Evolutionary conservation across 2,797 vertebrate species (phyloP), one percentile per base, ranked within the genome.

Genomic region (Micromesistius poutassou): DNA sequence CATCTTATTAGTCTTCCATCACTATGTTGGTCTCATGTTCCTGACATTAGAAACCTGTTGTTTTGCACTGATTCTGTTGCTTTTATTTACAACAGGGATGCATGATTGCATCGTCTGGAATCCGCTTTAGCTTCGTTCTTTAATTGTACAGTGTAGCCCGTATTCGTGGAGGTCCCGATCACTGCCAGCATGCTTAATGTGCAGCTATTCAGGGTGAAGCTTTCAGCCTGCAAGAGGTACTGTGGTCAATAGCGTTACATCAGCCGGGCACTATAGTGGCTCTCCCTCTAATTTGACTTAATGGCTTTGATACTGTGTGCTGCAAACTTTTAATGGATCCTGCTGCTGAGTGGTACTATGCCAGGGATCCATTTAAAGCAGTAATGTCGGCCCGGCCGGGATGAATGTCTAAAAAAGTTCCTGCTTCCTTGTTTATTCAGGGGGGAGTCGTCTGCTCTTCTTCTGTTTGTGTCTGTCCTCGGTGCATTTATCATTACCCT

Each of bases 221-320:
- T 9, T 80, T 50, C 62, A 85, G 79, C 74, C 72, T 71, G 19
- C 75, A 76, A 73, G 76, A 77, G 78, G 81, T 80, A 73, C 77
- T 78, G 10, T 76, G 82, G 81, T 89, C 84, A 87, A 82, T 87
- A 85, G 68, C 81, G 77, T 84, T 78, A 77, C 76, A 79, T 82
- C 80, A 82, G 86, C 74, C 70, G 38, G 70, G 78, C 73, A 78
- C 77, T 76, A 30, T 80, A 82, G 83, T 78, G 28, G 74, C 79
- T 85, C 68, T 71, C 68, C 30, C 78, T 87, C 79, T 90, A 87
- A 91, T 89, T 87, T 85, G 79, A 85, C 76, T 77, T 89, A 91
- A 91, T 91, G 84, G 82, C 82, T 85, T 72, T 81, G 82, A 77
- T 80, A 71, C 73, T 74, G 71, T 80, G 74, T 82, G 85, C 73